These are phyloP conservation scores for Psilopsiagon aymara DNA, from an alignment of 2,113 vertebrate species.

Conservation along the genomic window DNA sequence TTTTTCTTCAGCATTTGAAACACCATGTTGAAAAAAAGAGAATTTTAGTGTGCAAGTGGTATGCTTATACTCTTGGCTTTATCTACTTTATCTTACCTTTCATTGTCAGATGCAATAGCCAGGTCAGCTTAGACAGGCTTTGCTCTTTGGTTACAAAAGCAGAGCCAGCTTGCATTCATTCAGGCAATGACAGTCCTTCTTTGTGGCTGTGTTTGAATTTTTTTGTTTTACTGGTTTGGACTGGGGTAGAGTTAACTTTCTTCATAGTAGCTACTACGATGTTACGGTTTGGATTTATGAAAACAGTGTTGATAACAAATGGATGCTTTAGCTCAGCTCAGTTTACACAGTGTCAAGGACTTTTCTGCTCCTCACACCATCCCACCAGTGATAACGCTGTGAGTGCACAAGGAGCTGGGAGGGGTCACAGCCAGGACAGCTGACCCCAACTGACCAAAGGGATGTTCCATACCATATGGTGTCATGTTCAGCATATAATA, in stretches of 20 bases:
- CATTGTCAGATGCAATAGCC: neutral
- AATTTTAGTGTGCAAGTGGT: neutral
- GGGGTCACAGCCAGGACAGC: neutral
- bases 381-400: fast-evolving
- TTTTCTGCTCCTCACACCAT: neutral
- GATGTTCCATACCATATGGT: neutral
- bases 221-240: neutral
- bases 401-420: neutral
- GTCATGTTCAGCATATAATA: neutral
- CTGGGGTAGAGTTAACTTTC: neutral
- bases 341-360: fast-evolving
- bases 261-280: neutral
- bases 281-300: neutral
- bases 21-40: neutral
- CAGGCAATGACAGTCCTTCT: neutral
- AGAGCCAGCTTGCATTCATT: neutral
- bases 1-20: neutral
- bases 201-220: neutral
- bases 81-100: neutral
- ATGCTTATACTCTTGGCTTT: neutral
- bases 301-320: neutral
- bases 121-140: neutral
- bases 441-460: neutral
- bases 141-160: neutral
- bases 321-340: neutral